A percentile compares a stretch with the other conserved stretches of the same genome.
phyloP scores from a whole-genome alignment of 2,113 vertebrate genomes.

The Odontophorus gujanensis region DNA sequence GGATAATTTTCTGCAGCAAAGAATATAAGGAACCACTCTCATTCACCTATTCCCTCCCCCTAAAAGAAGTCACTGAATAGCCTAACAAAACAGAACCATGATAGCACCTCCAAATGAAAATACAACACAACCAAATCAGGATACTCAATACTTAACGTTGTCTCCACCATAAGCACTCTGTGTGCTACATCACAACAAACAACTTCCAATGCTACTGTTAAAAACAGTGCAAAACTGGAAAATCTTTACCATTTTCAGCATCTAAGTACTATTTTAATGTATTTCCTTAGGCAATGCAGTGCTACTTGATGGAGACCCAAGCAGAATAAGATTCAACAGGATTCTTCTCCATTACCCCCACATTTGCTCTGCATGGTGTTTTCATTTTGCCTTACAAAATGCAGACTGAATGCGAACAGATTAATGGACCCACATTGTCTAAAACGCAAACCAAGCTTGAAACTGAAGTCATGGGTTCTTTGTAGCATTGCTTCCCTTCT shows the following conservation, averaged over 20 bases:
- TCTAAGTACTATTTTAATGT: neutral
- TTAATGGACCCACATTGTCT: neutral
- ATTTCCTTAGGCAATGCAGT: neutral
- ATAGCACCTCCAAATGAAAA: neutral
- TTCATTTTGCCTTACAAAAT: neutral
- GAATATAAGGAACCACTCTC: neutral
- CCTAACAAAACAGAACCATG: neutral
- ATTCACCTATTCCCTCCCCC: neutral
- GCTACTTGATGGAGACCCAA: accelerated
- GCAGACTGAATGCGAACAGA: neutral
- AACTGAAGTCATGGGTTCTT: neutral
- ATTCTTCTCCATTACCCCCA: neutral
- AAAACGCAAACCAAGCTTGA: neutral
- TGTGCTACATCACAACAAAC: neutral
- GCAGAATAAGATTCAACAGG: neutral
- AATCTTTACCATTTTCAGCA: neutral
- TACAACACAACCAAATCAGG: neutral
- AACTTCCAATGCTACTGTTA: neutral
- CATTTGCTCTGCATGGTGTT: neutral
- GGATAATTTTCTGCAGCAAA: neutral
- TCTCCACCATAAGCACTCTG: neutral
- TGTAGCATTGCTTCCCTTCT: neutral
- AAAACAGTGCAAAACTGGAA: neutral
- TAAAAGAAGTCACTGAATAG: neutral
- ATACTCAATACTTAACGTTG: neutral